Percentiles rank a stretch among this genome's conserved stretches.
Conservation (phyloP, 2,797 vertebrate genomes). For the Otolemur crassicaudatus region DNA sequence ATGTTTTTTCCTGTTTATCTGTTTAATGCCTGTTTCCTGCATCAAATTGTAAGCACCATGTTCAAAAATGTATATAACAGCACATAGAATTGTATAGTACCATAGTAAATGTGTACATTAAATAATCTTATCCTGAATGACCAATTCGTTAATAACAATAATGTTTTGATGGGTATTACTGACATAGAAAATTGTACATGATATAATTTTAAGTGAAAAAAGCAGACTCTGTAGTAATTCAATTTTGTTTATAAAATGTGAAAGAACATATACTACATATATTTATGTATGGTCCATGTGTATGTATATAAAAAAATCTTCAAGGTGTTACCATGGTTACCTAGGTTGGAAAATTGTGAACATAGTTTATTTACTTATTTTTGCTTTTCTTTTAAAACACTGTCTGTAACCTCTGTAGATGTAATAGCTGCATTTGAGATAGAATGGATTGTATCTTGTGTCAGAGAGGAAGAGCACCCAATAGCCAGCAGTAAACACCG, state of each 20-base stretch:
- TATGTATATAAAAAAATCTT: background rate
- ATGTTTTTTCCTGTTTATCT: background rate
- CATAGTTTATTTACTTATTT: background rate
- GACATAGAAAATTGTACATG: background rate
- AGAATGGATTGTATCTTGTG: background rate
- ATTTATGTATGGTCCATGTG: background rate
- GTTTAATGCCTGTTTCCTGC: background rate
- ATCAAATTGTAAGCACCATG: background rate
- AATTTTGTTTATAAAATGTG: slow-evolving; percentile 12
- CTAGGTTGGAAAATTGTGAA: background rate
- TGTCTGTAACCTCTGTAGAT: background rate
- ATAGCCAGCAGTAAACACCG: background rate
- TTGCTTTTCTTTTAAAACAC: slow-evolving; percentile 23
- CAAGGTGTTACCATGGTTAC: background rate
- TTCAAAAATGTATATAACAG: background rate
- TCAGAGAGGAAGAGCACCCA: background rate
- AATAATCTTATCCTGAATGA: background rate
- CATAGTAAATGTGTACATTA: background rate
- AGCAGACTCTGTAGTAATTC: background rate
- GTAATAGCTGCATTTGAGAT: background rate
- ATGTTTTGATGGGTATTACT: background rate
- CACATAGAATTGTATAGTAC: background rate
- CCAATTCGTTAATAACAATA: background rate
- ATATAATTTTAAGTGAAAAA: slow-evolving; percentile 15
- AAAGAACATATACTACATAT: background rate